These are phyloP conservation scores for Cyrtonyx montezumae DNA, from an alignment of 2,113 vertebrate genomes.

Conservation along the genomic window DNA sequence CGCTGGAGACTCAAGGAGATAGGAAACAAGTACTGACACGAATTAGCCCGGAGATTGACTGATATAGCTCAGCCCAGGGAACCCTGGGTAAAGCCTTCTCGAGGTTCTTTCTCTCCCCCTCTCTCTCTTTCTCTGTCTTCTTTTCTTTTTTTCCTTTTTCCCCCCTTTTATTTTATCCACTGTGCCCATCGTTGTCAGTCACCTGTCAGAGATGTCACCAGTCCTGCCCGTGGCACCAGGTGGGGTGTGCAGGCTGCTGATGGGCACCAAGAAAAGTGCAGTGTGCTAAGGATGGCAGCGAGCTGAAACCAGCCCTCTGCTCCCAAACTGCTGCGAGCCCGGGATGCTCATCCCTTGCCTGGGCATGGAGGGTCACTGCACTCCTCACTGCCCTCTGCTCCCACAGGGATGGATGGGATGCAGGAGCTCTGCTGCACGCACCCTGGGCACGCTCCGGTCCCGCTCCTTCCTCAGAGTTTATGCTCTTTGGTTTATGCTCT, in stretches of 20 bases:
- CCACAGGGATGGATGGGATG: rapidly evolving
- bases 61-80: slow-evolving; percentile 89
- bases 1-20: slow-evolving; percentile 91
- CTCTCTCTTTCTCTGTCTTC: background rate
- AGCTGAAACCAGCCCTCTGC: background rate
- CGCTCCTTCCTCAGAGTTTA: background rate
- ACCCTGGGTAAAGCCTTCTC: slow-evolving; percentile 80
- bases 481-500: slow-evolving; percentile 39
- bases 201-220: slow-evolving; percentile 82
- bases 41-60: slow-evolving; percentile 95
- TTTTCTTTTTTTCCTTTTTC: background rate
- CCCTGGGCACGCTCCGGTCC: background rate
- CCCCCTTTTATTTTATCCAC: slow-evolving; percentile 4
- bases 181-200: slow-evolving; percentile 81
- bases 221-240: slow-evolving; percentile 76
- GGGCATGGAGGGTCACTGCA: rapidly evolving
- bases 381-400: background rate
- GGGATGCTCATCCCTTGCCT: background rate
- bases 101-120: slow-evolving; percentile 40
- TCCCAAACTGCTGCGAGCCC: background rate
- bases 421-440: background rate
- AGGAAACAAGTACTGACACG: slow-evolving; percentile 93
- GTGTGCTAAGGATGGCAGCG: slow-evolving; percentile 73
- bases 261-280: slow-evolving; percentile 77
- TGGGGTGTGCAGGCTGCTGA: slow-evolving; percentile 80